phyloP scores from a whole-genome alignment of 2,797 vertebrate genomes.

The Nyctibius grandis region DNA sequence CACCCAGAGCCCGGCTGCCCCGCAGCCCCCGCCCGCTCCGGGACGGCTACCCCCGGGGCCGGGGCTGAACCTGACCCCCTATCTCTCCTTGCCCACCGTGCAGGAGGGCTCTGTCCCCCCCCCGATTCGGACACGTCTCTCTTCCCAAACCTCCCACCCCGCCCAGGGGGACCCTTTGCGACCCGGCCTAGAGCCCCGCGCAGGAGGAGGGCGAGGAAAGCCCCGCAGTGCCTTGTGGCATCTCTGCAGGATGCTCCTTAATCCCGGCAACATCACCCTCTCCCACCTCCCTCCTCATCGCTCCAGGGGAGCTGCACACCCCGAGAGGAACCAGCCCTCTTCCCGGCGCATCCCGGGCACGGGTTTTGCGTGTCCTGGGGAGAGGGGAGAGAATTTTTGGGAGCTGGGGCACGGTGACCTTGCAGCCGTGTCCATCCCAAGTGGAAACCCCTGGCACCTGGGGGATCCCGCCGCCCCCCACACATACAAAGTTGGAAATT shows the following conservation, averaged over 20 bases:
- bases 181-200: neutral
- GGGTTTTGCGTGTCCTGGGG: neutral
- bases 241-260: neutral
- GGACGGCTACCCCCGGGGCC: no score
- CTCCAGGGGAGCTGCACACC: neutral
- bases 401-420: neutral
- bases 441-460: neutral
- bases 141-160: neutral
- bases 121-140: neutral
- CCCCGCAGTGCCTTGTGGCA: neutral
- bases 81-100: neutral
- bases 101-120: neutral
- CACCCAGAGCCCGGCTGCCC: neutral
- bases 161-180: neutral
- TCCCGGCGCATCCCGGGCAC: neutral
- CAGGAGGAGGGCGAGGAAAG: neutral
- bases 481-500: conserved; percentile 29
- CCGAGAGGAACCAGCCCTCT: neutral
- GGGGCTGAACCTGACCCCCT: neutral
- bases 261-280: neutral
- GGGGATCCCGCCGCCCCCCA: neutral
- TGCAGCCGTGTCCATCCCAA: neutral
- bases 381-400: neutral
- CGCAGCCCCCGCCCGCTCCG: neutral
- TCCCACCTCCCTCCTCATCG: neutral